A percentile compares a stretch with the other conserved stretches of the same genome.
Evolutionary conservation across 2,888 invertebrate species (phyloP).

Genomic region (Anagyrus pseudococci): DNA sequence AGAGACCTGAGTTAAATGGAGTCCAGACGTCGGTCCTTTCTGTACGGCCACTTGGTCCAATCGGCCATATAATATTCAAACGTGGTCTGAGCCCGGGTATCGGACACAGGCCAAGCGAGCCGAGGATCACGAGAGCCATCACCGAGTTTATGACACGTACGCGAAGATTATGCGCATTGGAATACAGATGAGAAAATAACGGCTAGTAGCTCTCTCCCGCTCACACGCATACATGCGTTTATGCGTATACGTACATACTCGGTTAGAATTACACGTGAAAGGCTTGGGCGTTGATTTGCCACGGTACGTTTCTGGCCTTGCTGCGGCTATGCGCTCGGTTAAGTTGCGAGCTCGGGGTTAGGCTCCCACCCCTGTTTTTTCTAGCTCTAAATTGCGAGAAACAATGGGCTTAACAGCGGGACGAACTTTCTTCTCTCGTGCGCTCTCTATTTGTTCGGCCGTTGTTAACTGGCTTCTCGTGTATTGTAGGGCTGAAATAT

Average conservation of each 20-base stretch:
- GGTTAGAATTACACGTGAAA: slow-evolving; percentile 25
- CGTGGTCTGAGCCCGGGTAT: background rate
- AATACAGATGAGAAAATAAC: slow-evolving; percentile 52
- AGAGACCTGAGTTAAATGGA: slow-evolving; percentile 7
- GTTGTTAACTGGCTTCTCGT: no score
- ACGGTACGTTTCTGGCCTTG: slow-evolving; percentile 51
- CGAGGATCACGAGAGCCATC: no score
- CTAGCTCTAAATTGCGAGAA: background rate
- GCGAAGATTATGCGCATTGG: slow-evolving; percentile 41
- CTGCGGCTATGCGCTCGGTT: slow-evolving; percentile 51
- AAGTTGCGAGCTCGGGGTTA: slow-evolving; percentile 51
- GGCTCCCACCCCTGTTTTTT: slow-evolving; percentile 46
- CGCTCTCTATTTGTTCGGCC: background rate
- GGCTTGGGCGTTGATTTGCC: slow-evolving; percentile 44
- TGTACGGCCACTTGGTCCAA: no score
- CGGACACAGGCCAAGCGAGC: background rate
- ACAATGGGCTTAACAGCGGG: background rate
- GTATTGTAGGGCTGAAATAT: no score
- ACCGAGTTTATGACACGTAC: slow-evolving; percentile 45
- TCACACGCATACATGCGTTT: no score
- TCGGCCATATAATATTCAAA: background rate
- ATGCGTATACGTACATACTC: no score
- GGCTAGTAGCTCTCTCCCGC: background rate
- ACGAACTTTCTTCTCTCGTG: background rate
- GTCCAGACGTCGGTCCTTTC: slow-evolving; percentile 16